Conservation (phyloP, 2,888 invertebrate species). For the Listrodromus nycthemerus region DNA sequence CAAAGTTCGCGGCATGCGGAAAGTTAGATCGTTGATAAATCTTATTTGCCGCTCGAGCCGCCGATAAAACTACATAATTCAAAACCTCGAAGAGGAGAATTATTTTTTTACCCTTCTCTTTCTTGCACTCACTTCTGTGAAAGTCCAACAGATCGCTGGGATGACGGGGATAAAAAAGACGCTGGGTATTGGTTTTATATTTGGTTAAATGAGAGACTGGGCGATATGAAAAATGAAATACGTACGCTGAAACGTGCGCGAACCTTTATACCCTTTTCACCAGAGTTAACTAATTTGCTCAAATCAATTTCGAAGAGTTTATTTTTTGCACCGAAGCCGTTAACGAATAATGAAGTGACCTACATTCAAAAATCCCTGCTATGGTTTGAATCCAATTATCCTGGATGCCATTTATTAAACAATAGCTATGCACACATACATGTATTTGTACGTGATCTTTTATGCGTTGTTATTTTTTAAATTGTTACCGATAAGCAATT, state of each 20-base stretch:
- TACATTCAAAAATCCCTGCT: conserved; percentile 1
- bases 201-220: not conserved
- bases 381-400: not conserved
- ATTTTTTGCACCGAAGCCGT: not conserved
- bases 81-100: not conserved
- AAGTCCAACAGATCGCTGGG: not conserved
- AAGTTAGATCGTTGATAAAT: not conserved
- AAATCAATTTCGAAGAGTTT: conserved; percentile 6
- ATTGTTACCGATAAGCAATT: not conserved
- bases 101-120: not conserved
- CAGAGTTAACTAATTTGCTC: not conserved
- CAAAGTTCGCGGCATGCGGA: not conserved
- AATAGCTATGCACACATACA: not conserved
- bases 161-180: not conserved
- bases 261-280: not conserved
- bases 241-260: not conserved
- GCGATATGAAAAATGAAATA: not conserved
- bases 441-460: conserved; percentile 8
- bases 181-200: not conserved
- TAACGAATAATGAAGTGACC: conserved; percentile 28
- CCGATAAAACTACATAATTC: not conserved
- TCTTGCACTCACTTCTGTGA: not conserved
- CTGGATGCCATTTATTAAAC: not conserved
- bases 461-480: not conserved
- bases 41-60: not conserved